Percentiles rank a stretch among this genome's conserved stretches.
phyloP scores from a whole-genome alignment of 2,797 vertebrate species.

The Pteropus rufus region DNA sequence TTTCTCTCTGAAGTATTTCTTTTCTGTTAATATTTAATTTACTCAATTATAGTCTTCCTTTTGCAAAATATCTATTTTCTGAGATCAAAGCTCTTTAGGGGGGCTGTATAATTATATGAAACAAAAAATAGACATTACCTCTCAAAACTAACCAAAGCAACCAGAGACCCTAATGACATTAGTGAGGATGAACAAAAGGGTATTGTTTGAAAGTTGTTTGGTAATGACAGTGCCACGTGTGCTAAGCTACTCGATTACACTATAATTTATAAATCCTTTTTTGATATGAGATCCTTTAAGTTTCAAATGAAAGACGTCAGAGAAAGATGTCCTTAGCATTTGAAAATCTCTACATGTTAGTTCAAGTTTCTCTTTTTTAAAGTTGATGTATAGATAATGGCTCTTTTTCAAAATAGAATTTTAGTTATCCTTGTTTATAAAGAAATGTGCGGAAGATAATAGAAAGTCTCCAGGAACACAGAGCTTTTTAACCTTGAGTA shows the following conservation, averaged over 20 bases:
- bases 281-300: conserved; percentile 60
- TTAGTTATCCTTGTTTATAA: conserved; percentile 41
- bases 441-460: conserved; percentile 29
- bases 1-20: conserved; percentile 41
- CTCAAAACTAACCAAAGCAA: conserved; percentile 54
- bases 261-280: conserved; percentile 70
- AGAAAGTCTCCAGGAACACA: not conserved
- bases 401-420: conserved; percentile 35
- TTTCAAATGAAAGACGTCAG: conserved; percentile 65
- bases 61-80: conserved; percentile 52
- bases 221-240: conserved; percentile 41
- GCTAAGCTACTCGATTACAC: conserved; percentile 58
- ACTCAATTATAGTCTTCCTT: conserved; percentile 59
- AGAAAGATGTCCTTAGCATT: not conserved
- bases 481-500: not conserved
- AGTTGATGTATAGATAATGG: conserved; percentile 16
- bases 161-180: conserved; percentile 39
- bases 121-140: conserved; percentile 66
- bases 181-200: conserved; percentile 56
- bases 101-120: conserved; percentile 62
- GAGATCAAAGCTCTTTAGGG: conserved; percentile 60
- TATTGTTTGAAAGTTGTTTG: conserved; percentile 61
- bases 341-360: not conserved
- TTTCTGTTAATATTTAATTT: conserved; percentile 62
- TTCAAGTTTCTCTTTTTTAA: conserved; percentile 62